Evolutionary conservation across 2,888 invertebrate genomes (phyloP).

Genomic region (Vanessa cardui): DNA sequence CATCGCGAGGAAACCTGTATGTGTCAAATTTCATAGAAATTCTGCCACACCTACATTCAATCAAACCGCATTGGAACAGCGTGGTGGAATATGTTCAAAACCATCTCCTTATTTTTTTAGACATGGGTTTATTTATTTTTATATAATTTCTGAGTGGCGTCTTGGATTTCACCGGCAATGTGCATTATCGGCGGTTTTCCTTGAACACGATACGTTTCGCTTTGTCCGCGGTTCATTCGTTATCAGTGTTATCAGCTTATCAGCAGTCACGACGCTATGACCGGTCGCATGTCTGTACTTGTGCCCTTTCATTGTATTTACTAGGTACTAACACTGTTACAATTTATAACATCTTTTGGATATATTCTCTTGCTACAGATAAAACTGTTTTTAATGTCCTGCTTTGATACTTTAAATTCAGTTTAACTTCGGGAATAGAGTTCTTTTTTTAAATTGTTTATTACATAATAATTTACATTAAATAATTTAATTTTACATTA

Average conservation of each 20-base stretch:
- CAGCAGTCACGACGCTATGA: conserved; percentile 66
- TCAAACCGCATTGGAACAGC: no score
- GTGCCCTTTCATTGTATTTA: conserved; percentile 38
- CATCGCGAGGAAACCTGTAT: no score
- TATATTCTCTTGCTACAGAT: not conserved
- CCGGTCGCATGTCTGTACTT: conserved; percentile 55
- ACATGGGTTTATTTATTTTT: not conserved
- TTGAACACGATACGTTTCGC: conserved; percentile 61
- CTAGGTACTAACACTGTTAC: conserved; percentile 23
- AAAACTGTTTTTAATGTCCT: no score
- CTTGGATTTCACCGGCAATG: conserved; percentile 26
- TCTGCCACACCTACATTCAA: no score
- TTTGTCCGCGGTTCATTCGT: conserved; percentile 56
- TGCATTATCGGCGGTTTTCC: conserved; percentile 47
- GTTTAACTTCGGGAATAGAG: no score
- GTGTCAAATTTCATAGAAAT: no score
- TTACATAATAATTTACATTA: no score
- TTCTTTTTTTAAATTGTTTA: no score
- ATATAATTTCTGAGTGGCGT: not conserved
- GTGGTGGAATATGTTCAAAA: no score
- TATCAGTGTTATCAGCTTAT: conserved; percentile 63
- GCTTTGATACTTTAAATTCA: no score
- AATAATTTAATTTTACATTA: no score
- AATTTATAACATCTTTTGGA: conserved; percentile 17
- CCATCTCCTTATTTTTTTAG: no score